Evolutionary conservation across 2,113 vertebrate genomes (phyloP), one percentile per base, ranked within the genome.

Genomic region (Leucosticte australis): DNA sequence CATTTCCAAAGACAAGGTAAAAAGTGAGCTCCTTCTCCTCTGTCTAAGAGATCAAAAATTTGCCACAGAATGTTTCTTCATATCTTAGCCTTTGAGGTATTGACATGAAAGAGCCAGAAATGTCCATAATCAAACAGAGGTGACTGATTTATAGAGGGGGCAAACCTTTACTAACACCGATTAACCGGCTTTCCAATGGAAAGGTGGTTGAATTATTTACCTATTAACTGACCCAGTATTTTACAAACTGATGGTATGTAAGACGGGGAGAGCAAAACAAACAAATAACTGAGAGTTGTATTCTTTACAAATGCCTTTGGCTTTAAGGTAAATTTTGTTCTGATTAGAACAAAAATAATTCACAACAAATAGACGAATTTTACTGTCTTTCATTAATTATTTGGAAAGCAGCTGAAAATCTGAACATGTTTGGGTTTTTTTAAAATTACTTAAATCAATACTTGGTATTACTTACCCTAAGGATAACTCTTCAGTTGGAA

Each of bases 1-100:
- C 77, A 94, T 99, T 97, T 99, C 99, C 95, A 99, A 99, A 97
- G 99, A 99, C 83, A 99, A 99, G 99, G 99, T 99, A 95, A 96
- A 90, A 85, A 57, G 39, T 64, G 88, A 92, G 42, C 95, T 96
- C 65, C 87, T 97, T 96, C 87, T 93, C 15, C 95, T 95, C 93
- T 52, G 53, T 95, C 70, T 96, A 97, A 64, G 85, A 82, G 76
- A 92, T 91, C 65, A 92, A 92, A 94, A 96, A 91, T 94, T 68
- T 89, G 70, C 92, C 75, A 91, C 80, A 95, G 94, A 97, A 93
- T 83, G 81, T 92, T 92, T 85, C 78, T 97, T 90, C 79, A 7
- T 97, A 83, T 96, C 96, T 97, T 47, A 69, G 35, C 84, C 96
- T 93, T 96, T 97, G 89, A 95, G 96, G 79, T 84, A 97, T 93